Conservation (phyloP, 2,797 vertebrate genomes). For the Loris lydekkerianus region DNA sequence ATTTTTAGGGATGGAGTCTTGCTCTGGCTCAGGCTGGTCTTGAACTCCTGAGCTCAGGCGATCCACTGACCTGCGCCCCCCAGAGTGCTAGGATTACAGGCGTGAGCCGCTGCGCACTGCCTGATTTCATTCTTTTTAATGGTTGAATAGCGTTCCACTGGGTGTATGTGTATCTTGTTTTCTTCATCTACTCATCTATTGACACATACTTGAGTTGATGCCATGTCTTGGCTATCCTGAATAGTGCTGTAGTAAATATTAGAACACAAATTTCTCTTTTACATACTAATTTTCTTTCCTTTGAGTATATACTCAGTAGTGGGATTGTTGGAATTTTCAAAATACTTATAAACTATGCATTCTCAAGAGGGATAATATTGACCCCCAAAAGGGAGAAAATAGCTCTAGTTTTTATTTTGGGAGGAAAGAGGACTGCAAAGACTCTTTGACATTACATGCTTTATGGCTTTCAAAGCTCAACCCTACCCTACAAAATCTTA, state of each 20-base stretch:
- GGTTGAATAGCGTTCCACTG: neutral
- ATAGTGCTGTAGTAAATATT: neutral
- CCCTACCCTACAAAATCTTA: neutral
- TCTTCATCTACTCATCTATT: neutral
- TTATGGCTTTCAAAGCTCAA: neutral
- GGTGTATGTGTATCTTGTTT: neutral
- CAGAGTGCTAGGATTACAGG: too few species aligned
- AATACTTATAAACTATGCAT: neutral
- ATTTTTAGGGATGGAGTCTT: too few species aligned
- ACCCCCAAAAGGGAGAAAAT: neutral
- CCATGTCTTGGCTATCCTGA: neutral
- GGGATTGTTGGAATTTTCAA: slow-evolving; percentile 15
- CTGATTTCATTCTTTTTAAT: neutral
- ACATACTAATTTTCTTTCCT: neutral
- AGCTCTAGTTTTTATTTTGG: neutral
- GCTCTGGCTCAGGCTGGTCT: too few species aligned
- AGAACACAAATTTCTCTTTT: neutral
- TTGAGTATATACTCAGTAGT: neutral
- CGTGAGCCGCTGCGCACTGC: too few species aligned
- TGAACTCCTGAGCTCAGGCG: too few species aligned
- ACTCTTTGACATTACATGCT: neutral
- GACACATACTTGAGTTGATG: neutral
- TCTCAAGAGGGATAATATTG: neutral
- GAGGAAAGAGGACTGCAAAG: neutral
- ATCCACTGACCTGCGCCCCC: too few species aligned